A percentile compares a stretch with the other conserved stretches of the same genome.
These are phyloP conservation scores for Drosophila meridionalis DNA, from an alignment of 2,888 invertebrate genomes.

Conservation along the genomic window DNA sequence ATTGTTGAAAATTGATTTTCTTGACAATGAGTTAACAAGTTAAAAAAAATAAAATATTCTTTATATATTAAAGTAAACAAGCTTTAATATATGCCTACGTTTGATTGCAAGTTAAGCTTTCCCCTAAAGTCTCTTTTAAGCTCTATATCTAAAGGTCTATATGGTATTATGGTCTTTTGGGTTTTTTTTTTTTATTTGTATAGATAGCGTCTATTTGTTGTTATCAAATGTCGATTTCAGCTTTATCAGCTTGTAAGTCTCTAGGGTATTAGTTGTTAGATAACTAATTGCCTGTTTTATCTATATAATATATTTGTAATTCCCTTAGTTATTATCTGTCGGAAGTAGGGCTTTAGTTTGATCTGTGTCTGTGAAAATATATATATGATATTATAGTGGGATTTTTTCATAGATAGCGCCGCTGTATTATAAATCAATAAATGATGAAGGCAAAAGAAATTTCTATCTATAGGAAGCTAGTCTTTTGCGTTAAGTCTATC, in stretches of 20 bases:
- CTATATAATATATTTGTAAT: conserved; percentile 4
- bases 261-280: neutral
- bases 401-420: neutral
- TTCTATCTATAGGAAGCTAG: no score
- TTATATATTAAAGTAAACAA: neutral
- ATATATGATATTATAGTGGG: neutral
- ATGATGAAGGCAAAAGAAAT: no score
- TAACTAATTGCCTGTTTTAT: conserved; percentile 8
- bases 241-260: neutral
- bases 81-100: neutral
- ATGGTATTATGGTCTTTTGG: neutral
- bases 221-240: neutral
- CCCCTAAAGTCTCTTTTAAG: neutral
- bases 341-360: neutral
- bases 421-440: no score
- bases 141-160: conserved; percentile 1
- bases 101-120: conserved; percentile 3
- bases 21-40: neutral
- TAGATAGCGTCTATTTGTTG: neutral
- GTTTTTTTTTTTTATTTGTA: neutral
- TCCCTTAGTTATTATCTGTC: neutral
- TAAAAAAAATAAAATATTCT: no score
- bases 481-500: no score
- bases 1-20: neutral
- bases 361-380: neutral